Conservation (phyloP, 2,888 invertebrate species). For the Perizoma flavofasciatum region DNA sequence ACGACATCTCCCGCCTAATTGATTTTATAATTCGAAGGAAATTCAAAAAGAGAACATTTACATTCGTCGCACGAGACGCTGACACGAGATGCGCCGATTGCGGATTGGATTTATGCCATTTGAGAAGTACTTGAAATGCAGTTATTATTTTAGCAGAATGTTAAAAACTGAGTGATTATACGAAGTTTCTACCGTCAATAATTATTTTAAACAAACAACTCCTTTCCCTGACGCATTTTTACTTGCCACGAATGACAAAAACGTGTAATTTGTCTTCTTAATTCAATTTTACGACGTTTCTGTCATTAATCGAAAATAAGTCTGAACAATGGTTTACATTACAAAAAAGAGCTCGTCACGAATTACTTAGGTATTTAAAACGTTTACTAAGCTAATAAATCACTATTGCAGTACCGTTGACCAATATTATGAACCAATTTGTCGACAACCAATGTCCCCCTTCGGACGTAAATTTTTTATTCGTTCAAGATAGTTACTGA, state of each 20-base stretch:
- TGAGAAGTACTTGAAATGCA: conserved; percentile 27
- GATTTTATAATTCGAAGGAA: conserved; percentile 71
- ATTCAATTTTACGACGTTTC: too few species aligned
- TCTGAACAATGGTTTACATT: too few species aligned
- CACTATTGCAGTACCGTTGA: conserved; percentile 43
- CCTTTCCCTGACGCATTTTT: too few species aligned
- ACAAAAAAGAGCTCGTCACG: too few species aligned
- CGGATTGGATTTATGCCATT: conserved; percentile 39
- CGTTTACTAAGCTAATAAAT: background rate
- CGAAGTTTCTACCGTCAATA: too few species aligned
- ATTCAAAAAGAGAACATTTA: conserved; percentile 62
- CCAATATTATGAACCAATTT: conserved; percentile 67
- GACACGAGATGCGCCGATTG: conserved; percentile 53
- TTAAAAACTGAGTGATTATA: conserved; percentile 24
- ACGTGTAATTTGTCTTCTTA: too few species aligned
- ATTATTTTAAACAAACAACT: too few species aligned
- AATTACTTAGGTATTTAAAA: too few species aligned
- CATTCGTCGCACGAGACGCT: conserved; percentile 57
- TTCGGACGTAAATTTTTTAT: conserved; percentile 76
- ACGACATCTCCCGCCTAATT: conserved; percentile 61
- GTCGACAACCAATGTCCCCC: conserved; percentile 57
- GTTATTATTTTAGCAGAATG: conserved; percentile 31
- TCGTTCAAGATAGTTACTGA: conserved; percentile 74
- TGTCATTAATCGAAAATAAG: too few species aligned
- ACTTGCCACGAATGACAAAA: too few species aligned